Conservation (phyloP, 2,888 invertebrate genomes). For the Protodeltote pygarga region DNA sequence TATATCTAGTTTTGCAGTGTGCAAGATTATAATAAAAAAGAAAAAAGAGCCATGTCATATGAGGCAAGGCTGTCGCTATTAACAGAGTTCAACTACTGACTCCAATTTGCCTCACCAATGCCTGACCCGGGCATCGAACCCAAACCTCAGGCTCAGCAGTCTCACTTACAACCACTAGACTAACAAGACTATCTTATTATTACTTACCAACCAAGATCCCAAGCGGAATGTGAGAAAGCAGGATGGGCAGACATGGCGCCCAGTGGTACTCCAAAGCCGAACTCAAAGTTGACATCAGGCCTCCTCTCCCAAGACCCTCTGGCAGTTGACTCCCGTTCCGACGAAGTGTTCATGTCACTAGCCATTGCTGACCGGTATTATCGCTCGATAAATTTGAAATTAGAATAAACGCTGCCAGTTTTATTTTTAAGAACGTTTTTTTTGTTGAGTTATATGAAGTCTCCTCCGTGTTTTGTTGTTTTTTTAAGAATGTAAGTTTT, state of each 20-base stretch:
- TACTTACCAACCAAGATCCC: conserved; percentile 84
- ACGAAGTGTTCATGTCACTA: conserved; percentile 63
- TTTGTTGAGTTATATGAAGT: neutral
- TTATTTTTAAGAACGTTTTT: neutral
- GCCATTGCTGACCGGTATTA: conserved; percentile 60
- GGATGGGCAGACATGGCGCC: conserved; percentile 84
- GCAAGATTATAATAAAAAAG: too few species aligned
- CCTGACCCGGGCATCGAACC: too few species aligned
- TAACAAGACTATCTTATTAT: too few species aligned
- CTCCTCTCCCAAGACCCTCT: conserved; percentile 68
- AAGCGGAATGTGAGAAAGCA: conserved; percentile 85
- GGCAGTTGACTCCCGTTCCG: conserved; percentile 51
- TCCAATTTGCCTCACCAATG: too few species aligned
- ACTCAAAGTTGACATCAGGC: conserved; percentile 85
- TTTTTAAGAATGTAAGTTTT: too few species aligned
- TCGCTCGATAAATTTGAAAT: conserved; percentile 4
- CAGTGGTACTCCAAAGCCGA: conserved; percentile 82
- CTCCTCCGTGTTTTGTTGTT: neutral
- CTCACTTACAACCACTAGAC: too few species aligned
- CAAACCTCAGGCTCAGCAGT: too few species aligned
- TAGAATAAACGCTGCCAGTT: neutral
- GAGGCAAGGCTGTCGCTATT: too few species aligned
- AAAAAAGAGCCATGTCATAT: too few species aligned
- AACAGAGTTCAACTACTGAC: too few species aligned
- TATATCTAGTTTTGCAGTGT: too few species aligned